phyloP scores from a whole-genome alignment of 2,113 vertebrate genomes.

The Lampris incognitus region DNA sequence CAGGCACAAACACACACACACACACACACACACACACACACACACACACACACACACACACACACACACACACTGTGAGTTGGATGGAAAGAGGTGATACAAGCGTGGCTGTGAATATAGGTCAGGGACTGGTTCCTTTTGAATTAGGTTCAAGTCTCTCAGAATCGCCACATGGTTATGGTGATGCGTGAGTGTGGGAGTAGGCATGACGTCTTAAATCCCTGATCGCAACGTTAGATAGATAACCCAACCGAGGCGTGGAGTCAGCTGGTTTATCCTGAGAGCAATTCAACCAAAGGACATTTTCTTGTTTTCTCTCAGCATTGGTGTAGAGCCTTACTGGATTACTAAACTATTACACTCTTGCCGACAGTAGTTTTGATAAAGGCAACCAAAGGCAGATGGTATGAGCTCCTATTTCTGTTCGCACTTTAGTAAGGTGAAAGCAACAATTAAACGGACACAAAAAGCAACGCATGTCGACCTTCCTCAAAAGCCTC shows the following conservation, averaged over 20 bases:
- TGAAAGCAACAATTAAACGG: not conserved
- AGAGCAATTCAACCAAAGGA: conserved; percentile 9
- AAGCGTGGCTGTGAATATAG: conserved; percentile 43
- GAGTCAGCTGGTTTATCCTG: not conserved
- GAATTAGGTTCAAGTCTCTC: conserved; percentile 26
- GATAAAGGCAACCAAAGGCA: not conserved
- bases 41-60: not conserved
- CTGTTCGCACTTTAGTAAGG: conserved; percentile 9
- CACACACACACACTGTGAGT: not conserved
- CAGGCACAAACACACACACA: too few species aligned
- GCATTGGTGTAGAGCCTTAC: not conserved
- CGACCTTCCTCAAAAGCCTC: too few species aligned
- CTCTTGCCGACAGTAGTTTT: conserved; percentile 7
- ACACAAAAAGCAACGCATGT: too few species aligned
- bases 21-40: conserved; percentile 21
- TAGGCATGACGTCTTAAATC: conserved; percentile 45
- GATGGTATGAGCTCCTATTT: not conserved
- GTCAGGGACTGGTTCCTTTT: conserved; percentile 45
- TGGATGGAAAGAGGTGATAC: conserved; percentile 7
- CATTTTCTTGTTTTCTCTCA: not conserved
- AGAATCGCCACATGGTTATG: not conserved
- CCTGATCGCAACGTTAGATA: conserved; percentile 37
- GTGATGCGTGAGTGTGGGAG: conserved; percentile 35
- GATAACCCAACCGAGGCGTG: conserved; percentile 20
- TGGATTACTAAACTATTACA: not conserved